These are phyloP conservation scores for Heliconius cydno DNA, from an alignment of 2,888 invertebrate species.

Conservation along the genomic window DNA sequence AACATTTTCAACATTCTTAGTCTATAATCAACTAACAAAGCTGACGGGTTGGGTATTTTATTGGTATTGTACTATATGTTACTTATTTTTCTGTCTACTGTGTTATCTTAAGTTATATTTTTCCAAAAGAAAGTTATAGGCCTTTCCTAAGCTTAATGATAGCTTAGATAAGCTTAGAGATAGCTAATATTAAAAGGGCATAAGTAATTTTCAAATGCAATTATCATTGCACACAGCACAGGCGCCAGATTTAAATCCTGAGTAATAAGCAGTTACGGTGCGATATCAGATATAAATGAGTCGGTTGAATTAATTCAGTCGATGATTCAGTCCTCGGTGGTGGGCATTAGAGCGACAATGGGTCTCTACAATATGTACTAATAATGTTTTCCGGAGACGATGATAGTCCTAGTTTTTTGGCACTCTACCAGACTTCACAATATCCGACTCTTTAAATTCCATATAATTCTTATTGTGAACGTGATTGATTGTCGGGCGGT, in stretches of 20 bases:
- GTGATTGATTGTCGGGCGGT: neutral
- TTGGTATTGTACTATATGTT: neutral
- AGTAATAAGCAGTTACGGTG: slow-evolving; percentile 22
- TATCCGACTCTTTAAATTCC: slow-evolving; percentile 21
- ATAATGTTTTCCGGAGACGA: slow-evolving; percentile 44
- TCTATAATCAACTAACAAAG: neutral
- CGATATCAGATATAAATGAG: slow-evolving; percentile 36
- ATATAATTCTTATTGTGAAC: neutral
- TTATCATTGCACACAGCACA: neutral
- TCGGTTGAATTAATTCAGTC: slow-evolving; percentile 52
- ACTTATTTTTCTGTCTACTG: too few relatives aligned
- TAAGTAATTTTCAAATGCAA: slow-evolving; percentile 9
- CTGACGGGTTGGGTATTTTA: too few relatives aligned
- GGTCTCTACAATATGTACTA: slow-evolving; percentile 58
- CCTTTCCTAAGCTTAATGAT: neutral
- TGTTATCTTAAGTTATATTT: neutral
- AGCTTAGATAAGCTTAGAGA: too few relatives aligned
- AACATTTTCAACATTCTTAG: neutral
- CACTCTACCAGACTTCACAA: slow-evolving; percentile 38
- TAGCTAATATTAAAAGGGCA: slow-evolving; percentile 3
- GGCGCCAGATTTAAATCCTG: slow-evolving; percentile 26
- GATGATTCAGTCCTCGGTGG: slow-evolving; percentile 62
- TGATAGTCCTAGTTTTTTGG: slow-evolving; percentile 45
- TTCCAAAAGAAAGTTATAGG: neutral
- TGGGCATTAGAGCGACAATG: slow-evolving; percentile 62